Conservation (phyloP, 2,797 vertebrate species). For the Peromyscus attwateri region DNA sequence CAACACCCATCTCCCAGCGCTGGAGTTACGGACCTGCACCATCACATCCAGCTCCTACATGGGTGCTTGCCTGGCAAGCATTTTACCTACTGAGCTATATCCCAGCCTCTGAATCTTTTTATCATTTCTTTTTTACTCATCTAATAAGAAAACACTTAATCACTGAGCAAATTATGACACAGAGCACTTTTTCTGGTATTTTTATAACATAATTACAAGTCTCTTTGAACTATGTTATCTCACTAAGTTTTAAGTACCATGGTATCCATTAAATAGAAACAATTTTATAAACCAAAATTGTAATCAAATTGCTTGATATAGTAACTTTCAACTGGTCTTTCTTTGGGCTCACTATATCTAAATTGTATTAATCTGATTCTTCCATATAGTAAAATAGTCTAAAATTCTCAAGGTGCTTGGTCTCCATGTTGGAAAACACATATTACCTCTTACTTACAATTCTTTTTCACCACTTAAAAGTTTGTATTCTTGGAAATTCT, state of each 20-base stretch:
- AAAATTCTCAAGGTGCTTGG: background rate
- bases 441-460: background rate
- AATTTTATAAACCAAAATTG: background rate
- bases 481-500: background rate
- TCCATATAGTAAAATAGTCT: background rate
- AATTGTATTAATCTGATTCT: background rate
- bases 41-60: background rate
- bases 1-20: no score
- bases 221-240: conserved; percentile 8
- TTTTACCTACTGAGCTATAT: background rate
- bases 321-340: background rate
- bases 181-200: background rate
- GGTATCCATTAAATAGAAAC: conserved; percentile 46
- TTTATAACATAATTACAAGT: background rate
- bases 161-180: background rate
- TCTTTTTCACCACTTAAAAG: background rate
- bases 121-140: background rate
- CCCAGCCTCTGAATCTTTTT: background rate
- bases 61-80: background rate
- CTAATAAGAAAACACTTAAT: background rate
- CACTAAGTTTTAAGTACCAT: conserved; percentile 33
- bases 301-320: background rate
- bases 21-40: background rate
- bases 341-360: background rate
- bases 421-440: background rate